Base-by-base conservation (phyloP, 2,888 invertebrate genomes). In the Tholera decimalis region DNA sequence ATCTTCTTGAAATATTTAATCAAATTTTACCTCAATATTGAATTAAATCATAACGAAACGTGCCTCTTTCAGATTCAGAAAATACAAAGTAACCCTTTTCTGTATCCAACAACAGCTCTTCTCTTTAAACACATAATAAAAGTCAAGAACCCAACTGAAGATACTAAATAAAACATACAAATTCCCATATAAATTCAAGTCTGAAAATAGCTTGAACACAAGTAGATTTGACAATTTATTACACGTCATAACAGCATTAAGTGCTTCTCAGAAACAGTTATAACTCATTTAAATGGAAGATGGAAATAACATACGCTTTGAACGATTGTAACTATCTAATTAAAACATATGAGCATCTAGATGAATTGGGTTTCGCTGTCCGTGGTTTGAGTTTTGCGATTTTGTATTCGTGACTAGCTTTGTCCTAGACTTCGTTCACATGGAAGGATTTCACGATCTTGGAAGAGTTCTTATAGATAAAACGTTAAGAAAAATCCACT, bases 251-350 rank as follows among this genome's bases (percentile, higher is more conserved):
- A 81, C 73, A 65, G 54, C 64, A 77, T 67, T 76, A 79, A 76
- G 71, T 69, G 71, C 67, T 89, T 89, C 89, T 83, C 69, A 72
- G 90, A 88, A 89, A 83, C 74, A 66, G 82, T 82, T 84, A 85
- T 89, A 89, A 89, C 85, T 90, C 89, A 90, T 88, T 85, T 84
- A 86, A 86, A 88, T 84, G 83, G 79, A 77, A 66, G 80, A 85
- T 83, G 83, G 77, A 83, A 82, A 80, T 84, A 82, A 70, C 71
- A 68, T 78, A 76, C 69, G 75, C 81, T 78, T 68, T 78, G 78
- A 58, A 83, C 82, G 77, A 82, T 82, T 85, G 84, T 86, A 82
- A 79, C 83, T 87, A 84, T 84, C 83, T 88, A 87, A 89, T 89
- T 89, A 88, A 86, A 83, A 83, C 73, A 58, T 73, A 54, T 50